Evolutionary conservation across 2,888 invertebrate species (phyloP).

Genomic region (Coenonympha arcania): DNA sequence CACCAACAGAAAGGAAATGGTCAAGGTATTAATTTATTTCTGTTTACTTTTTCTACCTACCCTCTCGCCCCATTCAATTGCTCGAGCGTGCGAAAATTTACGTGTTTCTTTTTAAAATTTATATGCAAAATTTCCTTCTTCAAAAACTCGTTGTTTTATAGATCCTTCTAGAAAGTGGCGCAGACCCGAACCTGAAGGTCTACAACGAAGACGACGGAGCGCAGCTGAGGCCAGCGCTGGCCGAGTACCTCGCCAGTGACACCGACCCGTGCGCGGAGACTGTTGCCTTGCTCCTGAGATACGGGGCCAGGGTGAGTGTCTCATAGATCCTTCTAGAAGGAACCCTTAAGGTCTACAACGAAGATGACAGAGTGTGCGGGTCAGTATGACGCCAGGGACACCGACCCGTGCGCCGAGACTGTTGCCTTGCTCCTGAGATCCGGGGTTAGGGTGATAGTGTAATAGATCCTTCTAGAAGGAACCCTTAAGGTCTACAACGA

Average conservation of each 20-base stretch:
- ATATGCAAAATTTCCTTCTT: too few relatives aligned
- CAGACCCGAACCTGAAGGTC: conserved; percentile 83
- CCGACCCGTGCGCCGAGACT: too few relatives aligned
- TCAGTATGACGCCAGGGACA: conserved; percentile 86
- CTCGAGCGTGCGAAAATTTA: too few relatives aligned
- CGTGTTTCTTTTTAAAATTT: too few relatives aligned
- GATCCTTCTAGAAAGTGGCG: conserved; percentile 81
- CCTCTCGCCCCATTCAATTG: too few relatives aligned
- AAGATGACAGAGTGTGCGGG: conserved; percentile 81
- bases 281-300: conserved; percentile 79
- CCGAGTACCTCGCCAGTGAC: conserved; percentile 86
- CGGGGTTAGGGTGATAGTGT: too few relatives aligned
- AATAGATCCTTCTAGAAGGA: conserved; percentile 78
- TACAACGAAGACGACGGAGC: conserved; percentile 83
- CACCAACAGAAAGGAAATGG: conserved; percentile 77
- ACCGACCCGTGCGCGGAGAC: conserved; percentile 79
- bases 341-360: conserved; percentile 82
- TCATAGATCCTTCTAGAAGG: conserved; percentile 77
- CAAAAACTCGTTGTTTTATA: conserved; percentile 40
- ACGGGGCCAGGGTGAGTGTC: conserved; percentile 82
- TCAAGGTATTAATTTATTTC: conserved; percentile 51
- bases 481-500: conserved; percentile 83
- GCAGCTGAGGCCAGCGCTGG: conserved; percentile 83
- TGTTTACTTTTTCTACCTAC: too few relatives aligned
- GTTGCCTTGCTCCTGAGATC: too few relatives aligned